These are phyloP conservation scores for Melinopterus prodromus DNA, from an alignment of 2,888 invertebrate species.

Conservation along the genomic window DNA sequence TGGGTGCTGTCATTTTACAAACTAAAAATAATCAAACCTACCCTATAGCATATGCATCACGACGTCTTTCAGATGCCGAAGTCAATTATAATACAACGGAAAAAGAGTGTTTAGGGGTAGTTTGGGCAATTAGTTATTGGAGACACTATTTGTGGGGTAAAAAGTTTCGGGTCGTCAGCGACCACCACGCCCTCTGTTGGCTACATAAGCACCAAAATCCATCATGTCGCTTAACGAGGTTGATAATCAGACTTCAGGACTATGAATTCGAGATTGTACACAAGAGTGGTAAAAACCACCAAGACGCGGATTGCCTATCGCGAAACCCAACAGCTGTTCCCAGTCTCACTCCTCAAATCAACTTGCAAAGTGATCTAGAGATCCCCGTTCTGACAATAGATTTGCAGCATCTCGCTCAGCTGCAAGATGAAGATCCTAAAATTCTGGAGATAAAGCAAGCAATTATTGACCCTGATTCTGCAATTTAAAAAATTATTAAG, in stretches of 20 bases:
- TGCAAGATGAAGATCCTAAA: too few species aligned
- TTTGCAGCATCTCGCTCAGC: too few species aligned
- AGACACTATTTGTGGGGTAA: conserved; percentile 28
- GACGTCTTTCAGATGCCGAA: conserved; percentile 40
- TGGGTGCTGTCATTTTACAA: neutral
- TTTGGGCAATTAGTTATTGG: conserved; percentile 43
- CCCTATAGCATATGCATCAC: neutral
- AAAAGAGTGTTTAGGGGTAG: conserved; percentile 52
- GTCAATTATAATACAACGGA: conserved; percentile 54
- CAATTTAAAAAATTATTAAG: too few species aligned
- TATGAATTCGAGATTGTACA: conserved; percentile 36
- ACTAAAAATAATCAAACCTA: neutral
- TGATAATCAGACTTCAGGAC: conserved; percentile 37
- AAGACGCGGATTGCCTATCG: conserved; percentile 31
- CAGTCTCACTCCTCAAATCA: neutral
- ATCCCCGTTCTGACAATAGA: neutral
- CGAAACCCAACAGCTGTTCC: neutral
- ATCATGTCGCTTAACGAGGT: conserved; percentile 35
- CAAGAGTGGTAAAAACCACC: conserved; percentile 34
- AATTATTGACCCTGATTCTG: too few species aligned
- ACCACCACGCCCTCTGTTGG: conserved; percentile 35
- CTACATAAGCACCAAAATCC: conserved; percentile 28
- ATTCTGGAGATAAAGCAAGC: too few species aligned
- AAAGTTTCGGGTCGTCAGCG: conserved; percentile 25
- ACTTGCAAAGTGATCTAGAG: neutral